phyloP scores from a whole-genome alignment of 2,888 invertebrate genomes.

The Ferdinandea cuprea region DNA sequence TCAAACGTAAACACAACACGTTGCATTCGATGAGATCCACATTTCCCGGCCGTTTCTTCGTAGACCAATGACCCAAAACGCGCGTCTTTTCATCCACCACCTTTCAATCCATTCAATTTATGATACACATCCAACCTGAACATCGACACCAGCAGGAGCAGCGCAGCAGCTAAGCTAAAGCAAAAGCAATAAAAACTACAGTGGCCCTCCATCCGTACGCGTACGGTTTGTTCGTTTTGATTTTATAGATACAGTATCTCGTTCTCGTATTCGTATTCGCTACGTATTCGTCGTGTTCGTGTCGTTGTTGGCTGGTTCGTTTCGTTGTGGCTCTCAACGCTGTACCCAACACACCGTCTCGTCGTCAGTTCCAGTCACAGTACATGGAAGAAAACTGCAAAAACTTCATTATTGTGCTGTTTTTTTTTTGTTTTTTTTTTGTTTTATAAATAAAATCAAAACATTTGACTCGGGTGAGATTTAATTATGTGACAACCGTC shows the following conservation, averaged over 20 bases:
- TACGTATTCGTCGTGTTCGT: conserved; percentile 11
- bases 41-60: conserved; percentile 17
- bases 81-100: not conserved
- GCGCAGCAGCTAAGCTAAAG: too few species aligned
- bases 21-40: conserved; percentile 48
- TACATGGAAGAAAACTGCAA: conserved; percentile 23
- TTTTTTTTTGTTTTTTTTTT: conserved; percentile 18
- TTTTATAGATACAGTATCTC: conserved; percentile 45
- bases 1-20: conserved; percentile 73
- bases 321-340: not conserved
- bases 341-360: not conserved
- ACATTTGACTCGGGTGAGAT: conserved; percentile 64
- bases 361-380: too few species aligned
- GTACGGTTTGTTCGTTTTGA: conserved; percentile 11
- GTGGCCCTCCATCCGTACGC: conserved; percentile 18
- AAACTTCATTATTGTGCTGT: conserved; percentile 22
- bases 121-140: conserved; percentile 21
- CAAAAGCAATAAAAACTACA: conserved; percentile 6
- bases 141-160: conserved; percentile 14
- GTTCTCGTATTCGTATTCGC: conserved; percentile 25
- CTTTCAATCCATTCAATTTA: too few species aligned
- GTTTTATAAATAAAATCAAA: conserved; percentile 67
- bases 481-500: conserved; percentile 74
- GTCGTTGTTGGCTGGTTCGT: conserved; percentile 18
- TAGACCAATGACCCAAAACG: conserved; percentile 62